Evolutionary conservation across 2,113 vertebrate genomes (phyloP).

Genomic region (Ibidorhyncha struthersii): DNA sequence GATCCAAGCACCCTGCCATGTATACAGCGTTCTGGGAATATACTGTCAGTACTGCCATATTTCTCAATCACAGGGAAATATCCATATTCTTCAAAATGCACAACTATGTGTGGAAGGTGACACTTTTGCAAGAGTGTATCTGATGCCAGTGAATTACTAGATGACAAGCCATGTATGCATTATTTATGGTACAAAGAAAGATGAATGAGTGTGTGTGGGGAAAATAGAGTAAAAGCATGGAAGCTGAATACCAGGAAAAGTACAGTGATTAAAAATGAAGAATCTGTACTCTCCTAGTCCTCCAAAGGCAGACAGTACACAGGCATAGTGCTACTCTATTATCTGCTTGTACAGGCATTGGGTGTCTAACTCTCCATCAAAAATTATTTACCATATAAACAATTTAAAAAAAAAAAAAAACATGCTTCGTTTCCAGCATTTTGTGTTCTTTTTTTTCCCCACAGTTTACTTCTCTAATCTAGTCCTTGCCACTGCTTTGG

Average conservation of each 20-base stretch:
- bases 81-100: background rate
- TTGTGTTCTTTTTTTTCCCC: background rate
- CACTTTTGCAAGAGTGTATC: background rate
- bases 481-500: background rate
- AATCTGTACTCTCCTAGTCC: background rate
- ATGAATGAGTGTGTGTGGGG: too few relatives aligned
- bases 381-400: background rate
- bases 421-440: background rate
- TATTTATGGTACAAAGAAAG: background rate
- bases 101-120: constrained; percentile 40
- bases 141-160: constrained; percentile 1
- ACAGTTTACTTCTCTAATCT: background rate
- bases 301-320: background rate
- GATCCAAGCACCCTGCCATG: background rate
- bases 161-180: background rate
- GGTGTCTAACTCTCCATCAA: background rate
- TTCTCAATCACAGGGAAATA: constrained; percentile 37
- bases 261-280: background rate
- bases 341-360: background rate
- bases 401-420: background rate
- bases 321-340: background rate
- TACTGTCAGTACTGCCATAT: background rate
- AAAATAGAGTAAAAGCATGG: background rate
- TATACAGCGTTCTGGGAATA: background rate
- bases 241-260: background rate